Evolutionary conservation across 2,888 invertebrate genomes (phyloP).

Genomic region (Sphaeridia pumilis): DNA sequence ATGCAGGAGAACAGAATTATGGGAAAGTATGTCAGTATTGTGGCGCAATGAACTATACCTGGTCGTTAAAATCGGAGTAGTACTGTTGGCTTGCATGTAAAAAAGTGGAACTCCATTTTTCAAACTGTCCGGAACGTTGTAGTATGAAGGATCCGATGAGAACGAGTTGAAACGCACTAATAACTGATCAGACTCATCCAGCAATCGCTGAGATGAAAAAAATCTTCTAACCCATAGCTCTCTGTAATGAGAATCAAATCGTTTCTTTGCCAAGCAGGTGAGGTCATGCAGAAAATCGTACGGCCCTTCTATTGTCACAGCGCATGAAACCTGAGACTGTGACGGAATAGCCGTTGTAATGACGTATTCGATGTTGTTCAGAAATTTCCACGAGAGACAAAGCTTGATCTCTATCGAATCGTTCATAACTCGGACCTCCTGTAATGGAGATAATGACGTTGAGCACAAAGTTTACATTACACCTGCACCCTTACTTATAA

Average conservation of each 20-base stretch:
- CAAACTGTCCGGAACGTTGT: conserved; percentile 56
- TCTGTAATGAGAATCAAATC: conserved; percentile 52
- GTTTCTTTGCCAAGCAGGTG: conserved; percentile 52
- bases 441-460: too few relatives aligned
- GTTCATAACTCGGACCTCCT: conserved; percentile 43
- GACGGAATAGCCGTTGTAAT: conserved; percentile 51
- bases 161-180: conserved; percentile 61
- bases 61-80: conserved; percentile 39
- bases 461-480: too few relatives aligned
- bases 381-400: conserved; percentile 59
- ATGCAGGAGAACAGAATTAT: too few relatives aligned
- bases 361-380: conserved; percentile 57
- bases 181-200: conserved; percentile 54
- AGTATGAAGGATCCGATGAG: conserved; percentile 48
- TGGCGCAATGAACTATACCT: conserved; percentile 38
- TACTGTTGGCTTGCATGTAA: conserved; percentile 44
- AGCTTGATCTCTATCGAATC: conserved; percentile 53
- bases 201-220: conserved; percentile 52
- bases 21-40: too few relatives aligned
- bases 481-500: not conserved
- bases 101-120: conserved; percentile 59
- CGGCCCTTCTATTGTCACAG: conserved; percentile 42
- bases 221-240: conserved; percentile 54
- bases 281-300: conserved; percentile 51
- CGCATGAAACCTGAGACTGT: conserved; percentile 40